Percentiles rank a stretch among this genome's conserved stretches.
Evolutionary conservation across 2,888 invertebrate genomes (phyloP).

Genomic region (Amphimallon solstitiale): DNA sequence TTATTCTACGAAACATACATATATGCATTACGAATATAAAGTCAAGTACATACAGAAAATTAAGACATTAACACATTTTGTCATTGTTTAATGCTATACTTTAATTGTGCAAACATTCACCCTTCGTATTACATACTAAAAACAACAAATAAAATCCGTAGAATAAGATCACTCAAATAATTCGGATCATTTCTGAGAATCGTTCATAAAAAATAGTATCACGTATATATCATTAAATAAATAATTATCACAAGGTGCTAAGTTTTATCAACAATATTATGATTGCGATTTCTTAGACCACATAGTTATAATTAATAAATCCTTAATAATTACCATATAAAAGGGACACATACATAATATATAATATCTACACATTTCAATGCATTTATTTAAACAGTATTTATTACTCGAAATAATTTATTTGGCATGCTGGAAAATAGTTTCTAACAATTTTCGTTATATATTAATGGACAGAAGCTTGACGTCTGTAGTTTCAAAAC

Average conservation of each 20-base stretch:
- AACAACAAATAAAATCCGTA: not conserved
- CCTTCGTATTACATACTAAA: not conserved
- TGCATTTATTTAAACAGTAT: slow-evolving; percentile 2
- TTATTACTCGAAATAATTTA: slow-evolving; percentile 29
- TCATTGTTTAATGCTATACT: not conserved
- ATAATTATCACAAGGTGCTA: slow-evolving; percentile 50
- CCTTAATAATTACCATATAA: slow-evolving; percentile 39
- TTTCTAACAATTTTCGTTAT: not conserved
- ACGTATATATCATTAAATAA: slow-evolving; percentile 44
- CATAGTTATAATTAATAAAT: slow-evolving; percentile 33
- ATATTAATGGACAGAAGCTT: slow-evolving; percentile 4
- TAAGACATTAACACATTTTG: slow-evolving; percentile 30
- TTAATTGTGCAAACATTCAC: not conserved
- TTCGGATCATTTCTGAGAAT: slow-evolving; percentile 47
- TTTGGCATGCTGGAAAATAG: slow-evolving; percentile 38
- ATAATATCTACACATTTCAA: slow-evolving; percentile 32
- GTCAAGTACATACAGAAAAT: slow-evolving; percentile 32
- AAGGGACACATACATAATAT: slow-evolving; percentile 37
- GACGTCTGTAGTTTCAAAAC: not conserved
- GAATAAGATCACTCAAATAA: slow-evolving; percentile 41
- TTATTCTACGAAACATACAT: slow-evolving; percentile 2
- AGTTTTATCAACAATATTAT: slow-evolving; percentile 35
- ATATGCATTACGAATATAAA: slow-evolving; percentile 15
- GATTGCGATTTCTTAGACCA: slow-evolving; percentile 41
- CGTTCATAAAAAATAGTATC: slow-evolving; percentile 47